Conservation (phyloP, 2,797 vertebrate species). For the Sternotherus odoratus region DNA sequence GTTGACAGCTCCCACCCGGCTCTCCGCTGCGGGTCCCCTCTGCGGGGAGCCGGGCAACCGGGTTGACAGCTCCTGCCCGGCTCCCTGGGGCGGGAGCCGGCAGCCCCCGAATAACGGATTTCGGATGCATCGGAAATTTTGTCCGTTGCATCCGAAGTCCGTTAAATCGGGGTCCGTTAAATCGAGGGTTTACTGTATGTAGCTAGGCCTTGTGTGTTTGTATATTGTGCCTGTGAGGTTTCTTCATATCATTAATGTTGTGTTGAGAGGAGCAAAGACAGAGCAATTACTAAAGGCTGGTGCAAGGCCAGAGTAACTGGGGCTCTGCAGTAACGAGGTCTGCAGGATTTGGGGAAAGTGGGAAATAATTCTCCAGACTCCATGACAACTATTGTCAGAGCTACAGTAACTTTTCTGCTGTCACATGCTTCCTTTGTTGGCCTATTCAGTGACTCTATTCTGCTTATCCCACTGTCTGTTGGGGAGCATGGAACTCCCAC, state of each 20-base stretch:
- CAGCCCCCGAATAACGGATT: too few species aligned
- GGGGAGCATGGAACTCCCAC: background rate
- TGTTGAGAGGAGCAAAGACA: slow-evolving; percentile 17
- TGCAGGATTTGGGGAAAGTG: background rate
- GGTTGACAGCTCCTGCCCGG: too few species aligned
- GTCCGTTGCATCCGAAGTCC: too few species aligned
- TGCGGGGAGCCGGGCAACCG: too few species aligned
- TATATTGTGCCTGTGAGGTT: background rate
- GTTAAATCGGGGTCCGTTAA: too few species aligned
- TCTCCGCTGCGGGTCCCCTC: too few species aligned
- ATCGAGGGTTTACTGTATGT: too few species aligned
- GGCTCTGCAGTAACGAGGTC: slow-evolving; percentile 26
- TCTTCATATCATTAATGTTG: background rate
- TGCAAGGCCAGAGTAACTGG: slow-evolving; percentile 21
- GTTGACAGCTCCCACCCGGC: too few species aligned
- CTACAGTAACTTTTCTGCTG: background rate
- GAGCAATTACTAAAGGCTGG: background rate
- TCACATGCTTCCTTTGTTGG: background rate
- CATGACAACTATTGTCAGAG: background rate
- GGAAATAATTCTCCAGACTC: slow-evolving; percentile 14
- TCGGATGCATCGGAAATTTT: too few species aligned
- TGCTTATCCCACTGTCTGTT: background rate
- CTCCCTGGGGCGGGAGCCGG: too few species aligned
- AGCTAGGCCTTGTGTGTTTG: background rate
- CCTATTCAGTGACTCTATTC: background rate